Evolutionary conservation across 1,140 invertebrate species (phyloP).

Genomic region (Scylla paramamosain): DNA sequence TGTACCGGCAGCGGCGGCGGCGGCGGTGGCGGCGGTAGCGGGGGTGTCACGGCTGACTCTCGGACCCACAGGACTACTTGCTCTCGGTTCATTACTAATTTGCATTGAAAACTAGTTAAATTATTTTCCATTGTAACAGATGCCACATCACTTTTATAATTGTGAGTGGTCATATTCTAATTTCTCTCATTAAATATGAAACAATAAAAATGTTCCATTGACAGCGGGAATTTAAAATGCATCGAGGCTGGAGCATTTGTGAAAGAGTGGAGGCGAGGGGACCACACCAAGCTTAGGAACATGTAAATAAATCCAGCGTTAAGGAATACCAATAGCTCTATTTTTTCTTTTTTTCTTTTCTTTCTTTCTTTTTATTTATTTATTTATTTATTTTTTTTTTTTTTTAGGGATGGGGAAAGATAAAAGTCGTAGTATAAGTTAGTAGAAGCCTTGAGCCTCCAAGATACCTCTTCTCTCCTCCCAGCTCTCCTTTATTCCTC

Average conservation of each 20-base stretch:
- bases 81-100: neutral
- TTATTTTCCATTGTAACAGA: neutral
- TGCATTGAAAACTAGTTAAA: neutral
- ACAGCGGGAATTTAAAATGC: neutral
- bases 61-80: neutral
- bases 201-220: neutral
- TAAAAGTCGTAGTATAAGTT: neutral
- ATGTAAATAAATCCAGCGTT: neutral
- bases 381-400: no score
- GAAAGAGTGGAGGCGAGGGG: neutral
- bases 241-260: neutral
- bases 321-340: neutral
- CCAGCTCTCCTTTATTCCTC: neutral
- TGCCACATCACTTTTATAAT: neutral
- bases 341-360: no score
- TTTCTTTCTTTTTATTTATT: no score
- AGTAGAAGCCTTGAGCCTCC: neutral
- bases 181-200: neutral
- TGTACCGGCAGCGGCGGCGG: neutral
- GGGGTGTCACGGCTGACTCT: neutral
- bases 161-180: neutral
- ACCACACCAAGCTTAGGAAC: neutral
- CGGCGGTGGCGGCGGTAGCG: neutral
- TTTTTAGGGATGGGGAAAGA: neutral
- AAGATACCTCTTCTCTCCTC: neutral